Conservation (phyloP, 2,797 vertebrate genomes). For the Spatula clypeata region DNA sequence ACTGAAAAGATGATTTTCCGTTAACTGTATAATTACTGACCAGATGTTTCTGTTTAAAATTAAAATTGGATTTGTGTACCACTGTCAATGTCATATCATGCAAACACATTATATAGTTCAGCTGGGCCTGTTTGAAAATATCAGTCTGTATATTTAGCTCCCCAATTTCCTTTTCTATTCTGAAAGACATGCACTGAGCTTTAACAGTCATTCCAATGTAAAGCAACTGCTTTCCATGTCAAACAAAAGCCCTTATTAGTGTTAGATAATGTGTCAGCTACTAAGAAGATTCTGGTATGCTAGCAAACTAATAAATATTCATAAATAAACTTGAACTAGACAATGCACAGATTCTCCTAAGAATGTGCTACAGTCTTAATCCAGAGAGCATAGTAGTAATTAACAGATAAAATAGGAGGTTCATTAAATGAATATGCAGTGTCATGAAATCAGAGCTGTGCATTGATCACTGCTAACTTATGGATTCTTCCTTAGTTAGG, state of each 20-base stretch:
- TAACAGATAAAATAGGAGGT: conserved; percentile 89
- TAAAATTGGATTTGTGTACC: not conserved
- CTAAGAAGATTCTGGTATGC: conserved; percentile 35
- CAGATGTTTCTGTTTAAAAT: not conserved
- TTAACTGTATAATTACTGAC: not conserved
- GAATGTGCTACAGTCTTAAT: conserved; percentile 82
- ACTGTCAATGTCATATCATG: not conserved
- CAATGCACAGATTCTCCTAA: conserved; percentile 75
- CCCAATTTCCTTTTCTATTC: conserved; percentile 24
- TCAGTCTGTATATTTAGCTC: not conserved
- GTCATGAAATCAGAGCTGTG: conserved; percentile 81
- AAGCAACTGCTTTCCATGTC: conserved; percentile 69
- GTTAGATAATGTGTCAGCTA: conserved; percentile 47
- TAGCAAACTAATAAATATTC: conserved; percentile 70
- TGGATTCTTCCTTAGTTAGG: conserved; percentile 78
- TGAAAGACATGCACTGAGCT: conserved; percentile 5
- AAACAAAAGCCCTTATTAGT: conserved; percentile 75
- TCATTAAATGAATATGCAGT: conserved; percentile 89
- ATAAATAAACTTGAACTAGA: conserved; percentile 84
- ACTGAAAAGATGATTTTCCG: not conserved
- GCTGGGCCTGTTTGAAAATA: not conserved
- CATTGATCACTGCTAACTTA: conserved; percentile 87
- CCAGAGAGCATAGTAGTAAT: conserved; percentile 85
- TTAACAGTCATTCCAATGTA: conserved; percentile 40
- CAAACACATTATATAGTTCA: not conserved